Percentiles rank a stretch among this genome's conserved stretches.
These are phyloP conservation scores for Aselliscus stoliczkanus DNA, from an alignment of 2,797 vertebrate species.

Conservation along the genomic window DNA sequence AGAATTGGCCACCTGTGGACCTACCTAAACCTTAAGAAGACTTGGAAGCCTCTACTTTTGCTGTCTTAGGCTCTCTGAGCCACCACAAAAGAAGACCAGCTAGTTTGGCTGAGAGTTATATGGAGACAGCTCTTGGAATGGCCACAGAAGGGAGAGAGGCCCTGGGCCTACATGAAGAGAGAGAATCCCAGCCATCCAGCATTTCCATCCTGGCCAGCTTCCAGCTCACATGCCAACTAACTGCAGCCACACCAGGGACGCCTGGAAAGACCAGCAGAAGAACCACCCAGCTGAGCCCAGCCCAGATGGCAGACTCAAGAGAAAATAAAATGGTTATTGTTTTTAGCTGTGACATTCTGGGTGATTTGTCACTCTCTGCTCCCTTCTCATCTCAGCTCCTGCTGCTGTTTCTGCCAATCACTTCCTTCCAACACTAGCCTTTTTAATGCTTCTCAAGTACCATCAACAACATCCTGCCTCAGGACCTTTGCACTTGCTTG, in stretches of 20 bases:
- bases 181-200: too few species aligned
- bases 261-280: not conserved
- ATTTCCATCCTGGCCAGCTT: not conserved
- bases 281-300: not conserved
- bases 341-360: too few species aligned
- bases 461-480: too few species aligned
- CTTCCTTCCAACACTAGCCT: too few species aligned
- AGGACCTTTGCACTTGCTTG: too few species aligned
- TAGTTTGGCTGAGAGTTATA: fast-evolving
- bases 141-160: not conserved
- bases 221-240: not conserved
- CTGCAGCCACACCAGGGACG: not conserved
- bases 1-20: not conserved
- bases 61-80: not conserved
- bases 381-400: too few species aligned
- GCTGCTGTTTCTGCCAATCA: too few species aligned
- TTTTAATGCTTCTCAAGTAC: too few species aligned
- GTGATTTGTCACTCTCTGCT: too few species aligned
- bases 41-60: not conserved
- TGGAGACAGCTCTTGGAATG: not conserved
- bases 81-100: not conserved
- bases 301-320: too few species aligned
- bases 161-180: not conserved
- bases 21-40: not conserved
- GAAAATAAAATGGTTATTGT: too few species aligned